Evolutionary conservation across 1,140 invertebrate genomes (phyloP), one percentile per base, ranked within the genome.

Genomic region (Eriosoma lanigerum): DNA sequence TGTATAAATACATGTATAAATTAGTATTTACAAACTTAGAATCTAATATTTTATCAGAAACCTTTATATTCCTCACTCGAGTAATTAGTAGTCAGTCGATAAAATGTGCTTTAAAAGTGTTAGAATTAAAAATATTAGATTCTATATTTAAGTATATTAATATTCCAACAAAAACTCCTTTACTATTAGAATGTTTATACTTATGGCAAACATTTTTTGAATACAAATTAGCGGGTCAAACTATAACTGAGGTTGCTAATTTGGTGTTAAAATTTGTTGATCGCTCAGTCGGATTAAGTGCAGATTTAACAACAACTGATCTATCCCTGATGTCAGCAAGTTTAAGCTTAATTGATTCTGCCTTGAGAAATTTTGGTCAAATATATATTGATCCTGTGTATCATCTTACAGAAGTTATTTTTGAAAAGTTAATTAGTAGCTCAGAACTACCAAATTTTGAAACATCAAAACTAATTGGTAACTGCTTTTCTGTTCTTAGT

Each of bases 171-270:
- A 78, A 78, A 38, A 78, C 56, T 15, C 62, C 38, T 3, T 50
- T 81, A 10, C 17, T 81, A n/a, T 38, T 78, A 29, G 64, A 81
- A 54, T 82, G 81, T 54, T 85, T 86, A 24, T 85, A 85, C 81
- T 84, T 85, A 12, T 88, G 87, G 87, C 85, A 86, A 75, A 83
- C 86, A 0, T 86, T 86, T 66, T 81, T 88, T 9, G 82, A 83
- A 52, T 88, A 88, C 83, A 86, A 86, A 17, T 81, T 88, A 1
- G 84, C 84, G 17, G 50, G 66, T 60, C 80, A 72, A 81, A 72
- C 64, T 26, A 72, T 81, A 60, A 15, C 64, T 19, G 48, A 68
- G 15, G 24, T 70, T 24, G 64, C 52, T 12, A 58, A 72, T 81
- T 26, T 68, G 13, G 66, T 81, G 24, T 58, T 81, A n/a, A 70